phyloP scores from a whole-genome alignment of 2,113 vertebrate species.

The Corythornis madagascariensis region DNA sequence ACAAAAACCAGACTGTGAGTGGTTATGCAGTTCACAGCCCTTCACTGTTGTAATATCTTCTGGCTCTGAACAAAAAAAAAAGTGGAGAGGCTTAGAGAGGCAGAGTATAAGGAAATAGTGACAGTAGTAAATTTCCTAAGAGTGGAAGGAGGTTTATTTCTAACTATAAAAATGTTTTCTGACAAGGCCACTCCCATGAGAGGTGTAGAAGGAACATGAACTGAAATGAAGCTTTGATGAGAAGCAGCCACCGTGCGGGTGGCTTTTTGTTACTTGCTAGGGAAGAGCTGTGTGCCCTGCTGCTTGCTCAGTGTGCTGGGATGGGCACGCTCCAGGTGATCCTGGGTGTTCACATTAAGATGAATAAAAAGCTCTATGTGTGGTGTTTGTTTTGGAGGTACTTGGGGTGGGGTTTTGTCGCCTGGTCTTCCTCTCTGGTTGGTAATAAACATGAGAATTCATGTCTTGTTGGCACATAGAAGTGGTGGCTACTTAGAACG shows the following conservation, averaged over 20 bases:
- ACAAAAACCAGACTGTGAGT: fast-evolving
- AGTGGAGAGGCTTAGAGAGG: background rate
- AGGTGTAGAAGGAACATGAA: background rate
- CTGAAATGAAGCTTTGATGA: background rate
- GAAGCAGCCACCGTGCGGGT: background rate
- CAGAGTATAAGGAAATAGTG: background rate
- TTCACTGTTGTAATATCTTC: background rate
- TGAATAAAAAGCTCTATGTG: background rate
- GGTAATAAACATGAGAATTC: background rate
- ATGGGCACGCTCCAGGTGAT: background rate
- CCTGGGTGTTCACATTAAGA: background rate
- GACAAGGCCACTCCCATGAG: background rate
- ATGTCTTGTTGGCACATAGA: background rate
- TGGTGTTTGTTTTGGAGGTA: background rate
- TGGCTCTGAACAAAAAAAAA: background rate
- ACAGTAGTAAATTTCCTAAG: background rate
- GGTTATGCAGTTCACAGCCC: background rate
- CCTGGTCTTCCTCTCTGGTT: background rate
- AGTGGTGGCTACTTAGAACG: background rate
- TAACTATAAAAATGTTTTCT: background rate
- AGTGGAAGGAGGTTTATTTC: background rate
- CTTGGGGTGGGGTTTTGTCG: background rate
- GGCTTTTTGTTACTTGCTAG: background rate
- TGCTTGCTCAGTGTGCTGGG: background rate
- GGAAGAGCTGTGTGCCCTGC: background rate